phyloP scores from a whole-genome alignment of 2,113 vertebrate species.

The Phyllostomus hastatus region DNA sequence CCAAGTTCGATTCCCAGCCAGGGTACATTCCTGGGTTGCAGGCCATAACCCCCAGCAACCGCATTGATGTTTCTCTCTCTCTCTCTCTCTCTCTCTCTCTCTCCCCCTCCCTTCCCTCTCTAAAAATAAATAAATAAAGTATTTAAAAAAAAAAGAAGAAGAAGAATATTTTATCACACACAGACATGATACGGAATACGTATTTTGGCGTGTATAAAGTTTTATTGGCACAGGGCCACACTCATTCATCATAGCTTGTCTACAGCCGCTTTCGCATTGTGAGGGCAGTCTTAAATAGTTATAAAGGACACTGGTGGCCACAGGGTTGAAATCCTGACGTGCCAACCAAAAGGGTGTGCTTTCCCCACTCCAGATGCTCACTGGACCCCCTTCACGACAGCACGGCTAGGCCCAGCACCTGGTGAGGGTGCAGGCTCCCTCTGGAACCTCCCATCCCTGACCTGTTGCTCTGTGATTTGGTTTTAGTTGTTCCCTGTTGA shows the following conservation, averaged over 20 bases:
- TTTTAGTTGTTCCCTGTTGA: background rate
- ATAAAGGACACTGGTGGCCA: too few species aligned
- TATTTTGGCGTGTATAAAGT: background rate
- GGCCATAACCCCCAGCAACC: too few species aligned
- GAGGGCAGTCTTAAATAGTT: accelerated
- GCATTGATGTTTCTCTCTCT: too few species aligned
- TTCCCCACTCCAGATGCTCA: accelerated
- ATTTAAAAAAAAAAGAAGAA: too few species aligned
- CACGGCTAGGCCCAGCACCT: background rate
- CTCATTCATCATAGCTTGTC: accelerated
- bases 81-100: too few species aligned
- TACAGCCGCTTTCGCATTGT: accelerated
- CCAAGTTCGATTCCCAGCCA: too few species aligned
- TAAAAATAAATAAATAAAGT: too few species aligned
- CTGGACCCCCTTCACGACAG: background rate
- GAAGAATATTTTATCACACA: background rate
- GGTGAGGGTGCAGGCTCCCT: accelerated
- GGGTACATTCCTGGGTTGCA: too few species aligned
- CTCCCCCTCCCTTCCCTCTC: too few species aligned
- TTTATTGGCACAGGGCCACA: background rate
- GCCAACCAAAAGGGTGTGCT: accelerated
- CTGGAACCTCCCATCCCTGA: background rate
- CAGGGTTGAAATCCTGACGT: accelerated
- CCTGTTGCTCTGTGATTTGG: accelerated
- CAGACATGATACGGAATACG: background rate